Evolutionary conservation across 2,113 vertebrate species (phyloP), one percentile per base, ranked within the genome.

Genomic region (Empidonax alnorum): DNA sequence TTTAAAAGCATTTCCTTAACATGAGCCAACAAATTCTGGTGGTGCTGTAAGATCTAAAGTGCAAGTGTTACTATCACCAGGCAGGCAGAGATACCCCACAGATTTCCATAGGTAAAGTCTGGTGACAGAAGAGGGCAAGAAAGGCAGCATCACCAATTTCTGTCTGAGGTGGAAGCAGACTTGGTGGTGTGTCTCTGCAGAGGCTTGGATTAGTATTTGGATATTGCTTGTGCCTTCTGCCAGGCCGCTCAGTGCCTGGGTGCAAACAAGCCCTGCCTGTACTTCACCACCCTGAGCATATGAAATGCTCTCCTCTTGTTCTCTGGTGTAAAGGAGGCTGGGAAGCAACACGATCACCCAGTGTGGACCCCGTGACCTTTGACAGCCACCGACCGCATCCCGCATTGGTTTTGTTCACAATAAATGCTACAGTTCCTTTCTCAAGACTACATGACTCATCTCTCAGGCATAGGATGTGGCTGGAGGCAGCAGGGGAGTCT

Each of bases 171-270:
- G 46, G 35, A 65, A 89, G 76, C 28, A 86, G 37, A 56, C n/a
- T 65, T 4, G 0, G 1, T 58, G 55, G 7, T 44, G 14, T 47
- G 44, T 49, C 19, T 7, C 35, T 0, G 0, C 37, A 84, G 69
- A 74, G 59, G 30, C 59, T 71, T 58, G 69, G 59, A 37, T 53
- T 53, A 23, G 25, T 1, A 3, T 31, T 74, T 84, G 55, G 37
- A n/a, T 37, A 1, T 13, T 33, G 46, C 24, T 66, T 68, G 23
- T 93, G 31, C 53, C 53, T 84, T 77, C 1, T 7, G 39, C 21
- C 37, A 42, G 49, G 67, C 55, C 84, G 50, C 59, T 58, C 47
- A 14, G 18, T 44, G 41, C 25, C 46, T 20, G 24, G 39, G 21
- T 49, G 27, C 25, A 55, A 31, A 35, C n/a, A 62, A 72, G 46